Evolutionary conservation across 1,140 invertebrate species (phyloP), one percentile per base, ranked within the genome.

Genomic region (Belonocnema kinseyi): DNA sequence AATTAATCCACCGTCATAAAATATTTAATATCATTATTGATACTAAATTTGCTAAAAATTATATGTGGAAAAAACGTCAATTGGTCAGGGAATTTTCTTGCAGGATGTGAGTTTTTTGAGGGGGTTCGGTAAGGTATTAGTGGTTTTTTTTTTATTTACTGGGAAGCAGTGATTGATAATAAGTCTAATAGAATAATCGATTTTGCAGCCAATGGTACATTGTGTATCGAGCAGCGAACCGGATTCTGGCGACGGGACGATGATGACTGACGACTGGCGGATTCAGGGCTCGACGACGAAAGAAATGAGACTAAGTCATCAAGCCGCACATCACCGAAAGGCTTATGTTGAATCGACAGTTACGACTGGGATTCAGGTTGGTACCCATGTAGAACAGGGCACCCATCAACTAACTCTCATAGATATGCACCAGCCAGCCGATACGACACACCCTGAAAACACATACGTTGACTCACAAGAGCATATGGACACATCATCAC

Each of bases 211-310:
- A 3, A 96, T 96, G 95, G 96, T 97, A 19, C 96, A 97, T 88
- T 97, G 95, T 86, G 94, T 97, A 70, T 97, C 96, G 4, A 96
- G 95, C 85, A 96, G 95, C 85, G 95, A 96, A 86, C 95, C 94
- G 14, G 95, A 96, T 88, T 93, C 94, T 72, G 93, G 93, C 0
- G 95, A 95, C 70, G 80, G 83, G 14, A 88, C 90, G 76, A 79
- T 87, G 16, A 85, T 85, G 16, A 86, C 88, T 6, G 88, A 90
- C 12, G 90, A 92, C 66, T 91, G 90, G 91, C 83, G 86, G 11
- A 90, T 87, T 74, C 89, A 89, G 70, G 86, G 86, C 72, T 85
- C 89, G 81, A 85, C 89, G 54, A 83, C 85, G 80, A 92, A 89
- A 86, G 90, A 86, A 75, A 87, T 81, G 78, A 89, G 82, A 53